Evolutionary conservation across 2,797 vertebrate genomes (phyloP), one percentile per base, ranked within the genome.

Genomic region (Sebastes matsubarae): DNA sequence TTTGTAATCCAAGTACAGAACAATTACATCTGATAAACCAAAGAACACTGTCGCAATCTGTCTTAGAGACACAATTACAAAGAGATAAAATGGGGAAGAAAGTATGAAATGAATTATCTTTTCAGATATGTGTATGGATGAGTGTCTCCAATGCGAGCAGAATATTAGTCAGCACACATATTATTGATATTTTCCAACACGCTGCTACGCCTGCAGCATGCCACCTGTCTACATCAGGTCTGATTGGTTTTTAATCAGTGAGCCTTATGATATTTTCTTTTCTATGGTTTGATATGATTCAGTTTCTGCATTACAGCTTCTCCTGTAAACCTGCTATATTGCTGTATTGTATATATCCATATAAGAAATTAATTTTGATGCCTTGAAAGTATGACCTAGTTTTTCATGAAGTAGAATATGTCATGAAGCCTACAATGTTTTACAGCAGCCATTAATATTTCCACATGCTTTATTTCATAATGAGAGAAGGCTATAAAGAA

Each of bases 391-490:
- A 80, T 90, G 71, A 84, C 87, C 82, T 77, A 87, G 63, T 88
- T 91, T 90, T 80, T 86, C 66, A 79, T 77, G 54, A 81, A 79
- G 32, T 50, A 20, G 70, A 90, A 80, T 78, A 78, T 72, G 34
- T 77, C 63, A 67, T 67, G 58, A 75, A 68, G 57, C 52, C 70
- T 68, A 65, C 79, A 85, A 68, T 79, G 59, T 89, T 88, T 84
- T 77, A 77, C 75, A 57, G 25, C 54, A 75, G 66, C 54, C 38
- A 70, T 88, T 89, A 72, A 83, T 88, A 85, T 84, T 79, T 80
- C 55, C 63, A 77, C 69, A 84, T 80, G 75, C 77, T 81, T 77
- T 74, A 75, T 86, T 82, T 83, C 68, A 89, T 86, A 75, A 89
- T 70, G 60, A 87, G 72, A 75, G 64, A 59, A 85, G 66, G 68